Base-by-base conservation (phyloP, 2,888 invertebrate species). In the Epinotia ramella region DNA sequence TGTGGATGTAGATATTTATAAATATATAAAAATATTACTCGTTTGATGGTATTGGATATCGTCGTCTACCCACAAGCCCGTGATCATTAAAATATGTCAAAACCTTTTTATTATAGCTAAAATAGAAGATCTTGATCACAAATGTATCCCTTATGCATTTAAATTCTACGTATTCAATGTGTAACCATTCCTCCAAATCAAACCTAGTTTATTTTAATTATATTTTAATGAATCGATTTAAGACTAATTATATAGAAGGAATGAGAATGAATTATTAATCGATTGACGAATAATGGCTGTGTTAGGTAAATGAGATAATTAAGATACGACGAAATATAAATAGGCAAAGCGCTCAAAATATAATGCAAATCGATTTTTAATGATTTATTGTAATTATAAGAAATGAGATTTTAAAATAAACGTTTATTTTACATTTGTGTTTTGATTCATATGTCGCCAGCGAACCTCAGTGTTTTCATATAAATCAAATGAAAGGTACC, bases 251-350 rank as follows among this genome's bases (percentile, higher is more conserved):
- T 40, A 64, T 73, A 16, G 20, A 46, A 64, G 53, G 49, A 49
- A 46, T 67, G 18, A 44, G 9, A 76, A 59, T 44, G 56, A 67
- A 56, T 63, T 62, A 11, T 65, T 56, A 68, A 73, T 63, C 40
- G 44, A 66, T 53, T 78, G 80, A 80, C 79, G 84, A 80, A 86
- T 83, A 82, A 88, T 86, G 92, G 91, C 92, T 92, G 92, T 92
- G 92, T 84, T 88, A 87, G 64, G 79, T 84, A 83, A 79, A 24
- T 65, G 44, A 49, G 20, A 12, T 65, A 64, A 46, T 65, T 63
- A 56, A 56, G 76, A 77, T 77, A 70, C 63, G 73, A 72, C 24
- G 65, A 69, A 76, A 66, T 82, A 77, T 83, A 80, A 70, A 79
- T 80, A 77, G 59, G 69, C 75, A 49, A 63, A 24, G 24, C 40